A percentile compares a stretch with the other conserved stretches of the same genome.
Evolutionary conservation across 2,797 vertebrate species (phyloP).

Genomic region (Sebastes trivittatus): DNA sequence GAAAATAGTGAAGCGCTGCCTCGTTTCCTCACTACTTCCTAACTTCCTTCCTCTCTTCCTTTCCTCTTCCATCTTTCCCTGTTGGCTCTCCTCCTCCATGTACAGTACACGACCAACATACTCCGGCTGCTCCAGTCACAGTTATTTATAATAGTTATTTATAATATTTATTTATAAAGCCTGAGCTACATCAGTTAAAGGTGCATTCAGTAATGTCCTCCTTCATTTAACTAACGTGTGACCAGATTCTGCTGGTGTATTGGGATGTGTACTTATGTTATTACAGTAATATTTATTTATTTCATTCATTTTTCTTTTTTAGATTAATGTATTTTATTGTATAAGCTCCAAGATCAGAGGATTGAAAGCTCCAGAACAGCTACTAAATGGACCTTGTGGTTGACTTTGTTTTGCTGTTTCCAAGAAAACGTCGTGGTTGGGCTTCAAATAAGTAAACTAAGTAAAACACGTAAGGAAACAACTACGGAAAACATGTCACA

Average conservation of each 20-base stretch:
- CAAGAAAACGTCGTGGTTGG: too few species aligned
- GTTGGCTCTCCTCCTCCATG: not conserved
- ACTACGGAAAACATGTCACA: too few species aligned
- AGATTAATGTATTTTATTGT: too few species aligned
- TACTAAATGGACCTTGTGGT: not conserved
- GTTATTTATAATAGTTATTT: constrained; percentile 18
- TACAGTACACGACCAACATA: not conserved
- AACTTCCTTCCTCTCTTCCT: not conserved
- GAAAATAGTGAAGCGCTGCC: not conserved
- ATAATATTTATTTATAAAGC: constrained; percentile 55
- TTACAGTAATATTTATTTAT: not conserved
- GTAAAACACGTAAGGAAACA: too few species aligned
- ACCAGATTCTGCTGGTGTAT: too few species aligned
- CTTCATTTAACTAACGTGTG: not conserved
- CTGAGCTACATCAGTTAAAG: constrained; percentile 33
- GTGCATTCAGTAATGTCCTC: not conserved
- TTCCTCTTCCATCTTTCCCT: not conserved
- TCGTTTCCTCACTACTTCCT: not conserved
- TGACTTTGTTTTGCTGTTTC: too few species aligned
- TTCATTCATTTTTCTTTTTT: not conserved
- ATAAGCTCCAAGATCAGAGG: too few species aligned
- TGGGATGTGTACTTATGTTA: not conserved
- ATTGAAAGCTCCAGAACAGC: not conserved
- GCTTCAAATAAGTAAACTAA: too few species aligned
- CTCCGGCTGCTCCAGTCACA: constrained; percentile 47